These are phyloP conservation scores for Aporophyla nigra DNA, from an alignment of 2,888 invertebrate genomes.

Conservation along the genomic window DNA sequence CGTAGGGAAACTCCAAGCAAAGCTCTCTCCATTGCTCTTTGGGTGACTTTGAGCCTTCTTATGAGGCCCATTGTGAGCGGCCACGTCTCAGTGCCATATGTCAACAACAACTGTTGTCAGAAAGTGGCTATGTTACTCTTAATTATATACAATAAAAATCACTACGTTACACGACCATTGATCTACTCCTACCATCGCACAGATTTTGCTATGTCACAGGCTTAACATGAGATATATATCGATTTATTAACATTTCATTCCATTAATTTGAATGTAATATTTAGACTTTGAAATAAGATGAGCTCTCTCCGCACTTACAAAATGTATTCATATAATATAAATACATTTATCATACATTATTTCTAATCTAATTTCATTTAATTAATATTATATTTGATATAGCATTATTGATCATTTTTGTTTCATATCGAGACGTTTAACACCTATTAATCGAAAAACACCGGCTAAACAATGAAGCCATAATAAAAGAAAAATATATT, in stretches of 20 bases:
- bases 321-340: background rate
- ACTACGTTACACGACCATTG: too few relatives aligned
- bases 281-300: too few relatives aligned
- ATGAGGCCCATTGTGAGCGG: too few relatives aligned
- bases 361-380: too few relatives aligned
- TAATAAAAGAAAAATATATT: conserved; percentile 14
- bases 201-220: too few relatives aligned
- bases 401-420: conserved; percentile 24
- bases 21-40: too few relatives aligned
- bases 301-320: background rate
- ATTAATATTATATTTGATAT: background rate
- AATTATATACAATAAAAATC: background rate
- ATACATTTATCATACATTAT: too few relatives aligned
- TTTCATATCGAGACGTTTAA: background rate
- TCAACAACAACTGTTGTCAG: too few relatives aligned
- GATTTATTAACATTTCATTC: background rate
- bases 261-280: background rate
- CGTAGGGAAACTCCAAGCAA: too few relatives aligned
- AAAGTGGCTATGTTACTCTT: background rate
- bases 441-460: background rate
- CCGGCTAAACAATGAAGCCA: background rate
- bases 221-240: background rate
- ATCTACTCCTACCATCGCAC: too few relatives aligned
- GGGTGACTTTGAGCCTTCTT: too few relatives aligned
- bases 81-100: too few relatives aligned